Conservation (phyloP, 1,140 invertebrate genomes). For the Aphidius gifuensis region DNA sequence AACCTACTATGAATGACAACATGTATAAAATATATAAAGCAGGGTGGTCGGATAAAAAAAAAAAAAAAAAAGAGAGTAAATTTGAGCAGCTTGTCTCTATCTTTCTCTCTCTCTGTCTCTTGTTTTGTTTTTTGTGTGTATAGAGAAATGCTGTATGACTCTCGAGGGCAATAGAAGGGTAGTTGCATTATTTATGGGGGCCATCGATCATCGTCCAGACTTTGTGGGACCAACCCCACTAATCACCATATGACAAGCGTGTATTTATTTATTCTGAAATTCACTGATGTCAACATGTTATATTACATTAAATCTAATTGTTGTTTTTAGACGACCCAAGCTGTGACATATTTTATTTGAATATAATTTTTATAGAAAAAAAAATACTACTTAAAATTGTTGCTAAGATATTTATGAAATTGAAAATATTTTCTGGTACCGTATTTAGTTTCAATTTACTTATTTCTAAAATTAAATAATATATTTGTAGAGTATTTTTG, state of each 20-base stretch:
- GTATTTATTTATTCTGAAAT: constrained; percentile 8
- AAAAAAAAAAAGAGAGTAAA: too few species aligned
- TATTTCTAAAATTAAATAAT: background rate
- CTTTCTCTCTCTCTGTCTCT: too few species aligned
- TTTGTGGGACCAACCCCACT: constrained; percentile 42
- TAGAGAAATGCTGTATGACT: too few species aligned
- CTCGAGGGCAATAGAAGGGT: constrained; percentile 33
- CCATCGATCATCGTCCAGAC: constrained; percentile 50
- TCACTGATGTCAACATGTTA: constrained; percentile 4
- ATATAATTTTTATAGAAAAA: constrained; percentile 17
- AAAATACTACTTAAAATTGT: background rate
- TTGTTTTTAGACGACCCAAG: background rate
- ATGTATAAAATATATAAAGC: too few species aligned
- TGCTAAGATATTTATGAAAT: background rate
- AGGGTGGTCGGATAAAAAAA: too few species aligned
- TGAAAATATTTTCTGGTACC: background rate
- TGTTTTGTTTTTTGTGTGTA: too few species aligned
- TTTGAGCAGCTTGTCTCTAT: too few species aligned
- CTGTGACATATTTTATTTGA: constrained; percentile 13
- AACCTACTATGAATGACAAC: too few species aligned
- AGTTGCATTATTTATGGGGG: constrained; percentile 52
- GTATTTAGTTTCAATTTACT: background rate
- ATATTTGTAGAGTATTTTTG: too few species aligned
- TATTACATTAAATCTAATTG: constrained; percentile 15
- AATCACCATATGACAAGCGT: constrained; percentile 53